These are phyloP conservation scores for Sebastiscus albofasciatus DNA, from an alignment of 2,797 vertebrate species.

Conservation along the genomic window DNA sequence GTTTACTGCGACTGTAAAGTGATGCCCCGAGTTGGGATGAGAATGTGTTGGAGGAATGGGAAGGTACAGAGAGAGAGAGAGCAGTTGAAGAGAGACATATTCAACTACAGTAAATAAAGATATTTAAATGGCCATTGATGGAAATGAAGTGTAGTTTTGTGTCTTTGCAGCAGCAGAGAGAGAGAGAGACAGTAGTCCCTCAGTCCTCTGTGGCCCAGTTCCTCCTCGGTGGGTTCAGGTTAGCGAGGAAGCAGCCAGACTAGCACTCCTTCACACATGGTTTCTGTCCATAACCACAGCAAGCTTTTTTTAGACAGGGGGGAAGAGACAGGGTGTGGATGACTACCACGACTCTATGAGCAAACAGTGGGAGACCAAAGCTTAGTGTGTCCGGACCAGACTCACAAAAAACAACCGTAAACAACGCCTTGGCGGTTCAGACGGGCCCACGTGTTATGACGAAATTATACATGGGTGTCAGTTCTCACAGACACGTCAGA, in stretches of 20 bases:
- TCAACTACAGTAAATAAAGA: not conserved
- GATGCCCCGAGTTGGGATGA: too few relatives aligned
- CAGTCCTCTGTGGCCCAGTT: constrained; percentile 40
- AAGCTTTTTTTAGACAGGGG: constrained; percentile 67
- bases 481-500: constrained; percentile 20
- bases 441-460: constrained; percentile 16
- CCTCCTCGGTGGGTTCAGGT: constrained; percentile 6
- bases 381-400: constrained; percentile 29
- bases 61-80: not conserved
- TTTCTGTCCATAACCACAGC: constrained; percentile 60
- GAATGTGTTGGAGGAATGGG: not conserved
- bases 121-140: not conserved
- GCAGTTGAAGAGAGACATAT: not conserved
- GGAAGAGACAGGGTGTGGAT: constrained; percentile 72
- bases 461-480: constrained; percentile 38
- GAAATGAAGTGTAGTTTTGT: constrained; percentile 14
- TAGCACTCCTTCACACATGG: constrained; percentile 34
- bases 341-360: constrained; percentile 53
- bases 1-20: not conserved
- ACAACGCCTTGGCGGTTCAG: constrained; percentile 34
- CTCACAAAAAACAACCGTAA: constrained; percentile 28
- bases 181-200: constrained; percentile 40
- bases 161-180: constrained; percentile 6
- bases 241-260: constrained; percentile 29
- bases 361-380: constrained; percentile 45